A percentile compares a stretch with the other conserved stretches of the same genome.
Evolutionary conservation across 2,113 vertebrate species (phyloP).

Genomic region (Sebastes schlegelii): DNA sequence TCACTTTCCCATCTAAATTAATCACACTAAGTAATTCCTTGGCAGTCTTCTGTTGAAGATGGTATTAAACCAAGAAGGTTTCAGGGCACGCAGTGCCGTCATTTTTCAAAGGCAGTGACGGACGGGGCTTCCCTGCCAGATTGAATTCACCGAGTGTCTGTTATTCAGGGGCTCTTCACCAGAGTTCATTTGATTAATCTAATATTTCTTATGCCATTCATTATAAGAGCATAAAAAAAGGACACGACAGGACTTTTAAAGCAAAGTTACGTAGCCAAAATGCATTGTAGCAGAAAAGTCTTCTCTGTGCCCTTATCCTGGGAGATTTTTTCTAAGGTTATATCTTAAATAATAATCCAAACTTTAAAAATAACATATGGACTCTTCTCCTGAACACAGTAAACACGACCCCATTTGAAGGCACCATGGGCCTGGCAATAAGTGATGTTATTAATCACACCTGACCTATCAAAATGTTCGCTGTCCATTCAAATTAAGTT

Average conservation of each 20-base stretch:
- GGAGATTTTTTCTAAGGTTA: no score
- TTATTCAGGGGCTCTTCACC: background rate
- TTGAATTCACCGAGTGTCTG: background rate
- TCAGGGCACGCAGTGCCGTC: background rate
- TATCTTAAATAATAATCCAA: no score
- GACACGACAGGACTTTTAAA: background rate
- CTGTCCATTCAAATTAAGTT: no score
- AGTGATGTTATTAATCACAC: no score
- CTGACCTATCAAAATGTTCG: no score
- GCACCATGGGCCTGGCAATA: no score
- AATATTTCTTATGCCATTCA: background rate
- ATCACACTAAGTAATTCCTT: conserved; percentile 38
- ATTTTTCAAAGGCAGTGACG: background rate
- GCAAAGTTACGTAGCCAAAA: background rate
- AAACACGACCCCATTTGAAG: no score
- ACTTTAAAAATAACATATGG: no score
- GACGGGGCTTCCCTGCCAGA: background rate
- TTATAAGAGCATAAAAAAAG: background rate
- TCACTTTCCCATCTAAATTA: conserved; percentile 11
- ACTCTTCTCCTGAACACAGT: no score
- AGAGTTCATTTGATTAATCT: background rate
- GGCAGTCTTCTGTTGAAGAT: conserved; percentile 3
- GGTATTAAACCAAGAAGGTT: conserved; percentile 8
- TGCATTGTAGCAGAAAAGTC: no score
- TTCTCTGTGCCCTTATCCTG: no score